A percentile compares a stretch with the other conserved stretches of the same genome.
phyloP scores from a whole-genome alignment of 1,140 invertebrate genomes.

The Drosophila rhopaloa region DNA sequence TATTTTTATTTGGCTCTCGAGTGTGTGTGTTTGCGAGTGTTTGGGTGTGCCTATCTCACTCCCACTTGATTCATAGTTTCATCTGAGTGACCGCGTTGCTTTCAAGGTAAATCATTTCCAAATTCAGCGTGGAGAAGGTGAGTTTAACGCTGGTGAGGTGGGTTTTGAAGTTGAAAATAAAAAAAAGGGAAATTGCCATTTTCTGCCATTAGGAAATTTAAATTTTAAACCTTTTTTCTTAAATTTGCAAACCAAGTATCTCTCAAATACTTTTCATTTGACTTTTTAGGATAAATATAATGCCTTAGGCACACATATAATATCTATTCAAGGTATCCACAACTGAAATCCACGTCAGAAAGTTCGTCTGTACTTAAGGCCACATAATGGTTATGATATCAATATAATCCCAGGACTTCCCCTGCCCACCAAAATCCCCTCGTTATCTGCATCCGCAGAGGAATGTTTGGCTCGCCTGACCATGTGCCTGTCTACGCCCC shows the following conservation, averaged over 20 bases:
- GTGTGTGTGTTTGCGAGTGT: constrained; percentile 2
- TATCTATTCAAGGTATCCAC: background rate
- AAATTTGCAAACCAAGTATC: too few species aligned
- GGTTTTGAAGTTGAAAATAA: constrained; percentile 7
- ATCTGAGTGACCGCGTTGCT: constrained; percentile 60
- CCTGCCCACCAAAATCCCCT: constrained; percentile 6
- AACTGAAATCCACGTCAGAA: constrained; percentile 9
- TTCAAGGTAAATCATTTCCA: constrained; percentile 71
- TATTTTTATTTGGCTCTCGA: constrained; percentile 9
- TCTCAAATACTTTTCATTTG: too few species aligned
- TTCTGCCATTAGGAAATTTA: background rate
- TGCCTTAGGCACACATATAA: background rate
- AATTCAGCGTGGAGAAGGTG: constrained; percentile 15
- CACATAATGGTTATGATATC: constrained; percentile 31
- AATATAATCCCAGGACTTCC: constrained; percentile 30
- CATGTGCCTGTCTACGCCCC: constrained; percentile 78
- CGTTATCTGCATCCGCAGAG: constrained; percentile 18
- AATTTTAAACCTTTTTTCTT: too few species aligned
- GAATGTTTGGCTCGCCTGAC: constrained; percentile 62
- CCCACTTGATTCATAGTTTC: constrained; percentile 51
- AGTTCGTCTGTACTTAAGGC: constrained; percentile 12
- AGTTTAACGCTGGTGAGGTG: constrained; percentile 30
- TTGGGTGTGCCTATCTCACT: constrained; percentile 18
- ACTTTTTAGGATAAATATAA: too few species aligned
- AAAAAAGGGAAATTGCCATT: background rate